Percentiles rank a stretch among this genome's conserved stretches.
Evolutionary conservation across 2,797 vertebrate genomes (phyloP).

Genomic region (Rhabdomys pumilio): DNA sequence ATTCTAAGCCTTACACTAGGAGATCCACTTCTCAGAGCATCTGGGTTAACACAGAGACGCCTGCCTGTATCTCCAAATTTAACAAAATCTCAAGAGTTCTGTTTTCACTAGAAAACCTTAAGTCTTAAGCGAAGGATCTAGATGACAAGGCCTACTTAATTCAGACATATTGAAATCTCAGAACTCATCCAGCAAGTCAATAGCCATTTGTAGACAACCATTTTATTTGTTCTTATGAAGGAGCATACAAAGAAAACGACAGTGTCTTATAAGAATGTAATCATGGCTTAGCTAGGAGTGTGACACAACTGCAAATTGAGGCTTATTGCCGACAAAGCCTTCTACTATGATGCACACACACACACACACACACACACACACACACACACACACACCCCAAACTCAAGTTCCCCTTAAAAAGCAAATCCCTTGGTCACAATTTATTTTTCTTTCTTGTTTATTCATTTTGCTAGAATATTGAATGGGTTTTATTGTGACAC

Average conservation of each 20-base stretch:
- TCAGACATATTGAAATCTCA: neutral
- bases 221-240: constrained; percentile 39
- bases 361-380: neutral
- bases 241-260: constrained; percentile 13
- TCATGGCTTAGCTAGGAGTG: constrained; percentile 27
- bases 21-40: neutral
- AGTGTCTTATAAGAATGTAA: constrained; percentile 37
- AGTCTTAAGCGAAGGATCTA: constrained; percentile 25
- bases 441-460: neutral
- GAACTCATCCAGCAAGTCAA: constrained; percentile 34
- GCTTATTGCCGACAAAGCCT: constrained; percentile 19
- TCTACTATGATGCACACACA: neutral
- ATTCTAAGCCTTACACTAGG: neutral
- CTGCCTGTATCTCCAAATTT: neutral
- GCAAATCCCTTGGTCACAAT: neutral
- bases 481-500: neutral
- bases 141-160: constrained; percentile 9
- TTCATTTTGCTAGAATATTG: neutral
- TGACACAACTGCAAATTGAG: constrained; percentile 14
- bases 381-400: neutral
- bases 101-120: constrained; percentile 5
- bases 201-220: neutral
- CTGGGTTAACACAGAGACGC: neutral
- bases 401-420: constrained; percentile 25
- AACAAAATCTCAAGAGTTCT: constrained; percentile 4